These are phyloP conservation scores for Pyrochroa serraticornis DNA, from an alignment of 2,888 invertebrate species.

Conservation along the genomic window DNA sequence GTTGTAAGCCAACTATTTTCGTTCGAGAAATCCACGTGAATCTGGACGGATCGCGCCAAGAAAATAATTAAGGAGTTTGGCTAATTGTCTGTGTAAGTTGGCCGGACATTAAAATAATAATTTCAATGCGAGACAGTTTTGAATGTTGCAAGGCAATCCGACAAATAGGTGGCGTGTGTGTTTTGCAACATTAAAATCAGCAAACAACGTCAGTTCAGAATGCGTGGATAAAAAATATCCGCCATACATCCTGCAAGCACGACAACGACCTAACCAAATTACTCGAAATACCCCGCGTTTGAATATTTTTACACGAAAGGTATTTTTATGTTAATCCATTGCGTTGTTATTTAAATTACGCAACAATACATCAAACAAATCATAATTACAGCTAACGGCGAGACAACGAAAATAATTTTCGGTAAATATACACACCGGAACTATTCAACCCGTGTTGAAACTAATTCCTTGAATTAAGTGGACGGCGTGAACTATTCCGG, in stretches of 20 bases:
- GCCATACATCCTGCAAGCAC: conserved; percentile 43
- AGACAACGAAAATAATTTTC: neutral
- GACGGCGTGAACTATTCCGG: conserved; percentile 18
- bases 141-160: conserved; percentile 43
- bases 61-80: neutral
- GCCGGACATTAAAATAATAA: conserved; percentile 15
- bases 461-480: conserved; percentile 15
- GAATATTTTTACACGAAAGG: conserved; percentile 34
- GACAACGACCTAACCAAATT: conserved; percentile 47
- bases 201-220: conserved; percentile 46
- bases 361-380: conserved; percentile 12
- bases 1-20: too few species aligned
- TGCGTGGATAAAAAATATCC: conserved; percentile 46
- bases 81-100: neutral
- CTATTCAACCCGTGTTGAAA: conserved; percentile 2
- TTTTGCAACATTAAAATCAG: conserved; percentile 50
- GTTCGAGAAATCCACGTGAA: neutral
- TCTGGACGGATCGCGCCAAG: neutral
- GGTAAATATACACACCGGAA: neutral
- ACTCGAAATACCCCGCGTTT: conserved; percentile 38
- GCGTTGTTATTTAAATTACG: conserved; percentile 31
- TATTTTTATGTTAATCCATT: conserved; percentile 33
- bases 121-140: conserved; percentile 23
- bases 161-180: conserved; percentile 47
- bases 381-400: neutral